phyloP scores from a whole-genome alignment of 2,113 vertebrate genomes.

The Corythaeola cristata region DNA sequence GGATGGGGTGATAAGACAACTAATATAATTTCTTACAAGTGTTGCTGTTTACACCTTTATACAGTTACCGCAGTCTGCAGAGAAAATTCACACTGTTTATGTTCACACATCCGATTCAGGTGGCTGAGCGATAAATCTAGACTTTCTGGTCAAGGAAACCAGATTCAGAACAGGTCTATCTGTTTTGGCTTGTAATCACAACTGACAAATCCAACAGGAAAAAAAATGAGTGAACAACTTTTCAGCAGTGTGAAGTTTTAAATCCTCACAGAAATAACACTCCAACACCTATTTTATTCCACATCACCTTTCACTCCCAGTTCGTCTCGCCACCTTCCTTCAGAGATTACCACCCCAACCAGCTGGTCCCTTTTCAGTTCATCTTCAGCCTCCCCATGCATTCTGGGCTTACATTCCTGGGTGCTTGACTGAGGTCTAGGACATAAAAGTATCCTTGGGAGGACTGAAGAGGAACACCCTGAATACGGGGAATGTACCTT shows the following conservation, averaged over 20 bases:
- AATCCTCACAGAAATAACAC: not conserved
- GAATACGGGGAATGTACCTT: not conserved
- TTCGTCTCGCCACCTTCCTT: not conserved
- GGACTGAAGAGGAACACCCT: not conserved
- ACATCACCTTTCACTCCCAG: not conserved
- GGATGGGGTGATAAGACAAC: not conserved
- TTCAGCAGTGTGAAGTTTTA: not conserved
- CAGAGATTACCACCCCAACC: not conserved
- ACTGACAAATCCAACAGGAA: not conserved
- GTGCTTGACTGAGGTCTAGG: not conserved
- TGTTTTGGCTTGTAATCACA: not conserved
- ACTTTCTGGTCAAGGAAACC: not conserved
- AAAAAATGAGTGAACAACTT: not conserved
- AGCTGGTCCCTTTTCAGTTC: not conserved
- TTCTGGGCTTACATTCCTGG: not conserved
- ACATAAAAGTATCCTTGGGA: not conserved
- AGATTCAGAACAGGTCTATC: not conserved
- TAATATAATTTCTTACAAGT: not conserved
- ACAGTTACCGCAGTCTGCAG: not conserved
- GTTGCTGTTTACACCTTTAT: constrained; percentile 13
- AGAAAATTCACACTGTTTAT: not conserved
- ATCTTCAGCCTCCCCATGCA: not conserved
- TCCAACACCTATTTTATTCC: not conserved
- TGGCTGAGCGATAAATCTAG: not conserved
- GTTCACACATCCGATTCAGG: constrained; percentile 13